Evolutionary conservation across 2,113 vertebrate genomes (phyloP), one percentile per base, ranked within the genome.

Genomic region (Telmatochromis bifrenatus): DNA sequence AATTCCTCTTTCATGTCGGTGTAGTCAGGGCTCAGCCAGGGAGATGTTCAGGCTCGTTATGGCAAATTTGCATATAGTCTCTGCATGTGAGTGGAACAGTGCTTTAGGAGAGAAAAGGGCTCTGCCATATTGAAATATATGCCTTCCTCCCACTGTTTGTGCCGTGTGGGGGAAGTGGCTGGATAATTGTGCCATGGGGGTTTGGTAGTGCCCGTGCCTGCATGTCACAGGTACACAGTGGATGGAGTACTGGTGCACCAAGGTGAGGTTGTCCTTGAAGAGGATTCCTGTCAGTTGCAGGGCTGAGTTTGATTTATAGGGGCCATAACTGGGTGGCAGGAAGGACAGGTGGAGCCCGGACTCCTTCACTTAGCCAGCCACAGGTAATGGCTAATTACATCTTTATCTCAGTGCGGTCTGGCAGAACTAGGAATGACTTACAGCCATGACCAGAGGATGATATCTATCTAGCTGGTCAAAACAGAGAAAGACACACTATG

Each of bases 241-340:
- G 80, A 77, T 81, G 54, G 88, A 88, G 91, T 10, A 80, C 75
- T 33, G 79, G 79, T 70, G 60, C 88, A 82, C 93, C 90, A 77
- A 85, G 89, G 84, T 87, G 70, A 92, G 86, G 84, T 91, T 88
- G 95, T 96, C 96, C 96, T 96, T 96, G 94, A 95, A 95, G 94
- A 94, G 95, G 92, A 95, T 94, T 93, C 92, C 95, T 94, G 95
- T 94, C 95, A 95, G 90, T 9, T 92, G 85, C 91, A 70, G 93
- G 94, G 94, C 93, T 95, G 95, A 94, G 94, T 81, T 95, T 96
- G 95, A 96, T 96, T 97, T 96, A 96, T 96, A 91, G 92, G 93
- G 91, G 90, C 89, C 88, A 93, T 94, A 93, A 88, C 80, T 79
- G 87, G 91, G 89, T 92, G 94, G 90, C 92, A 90, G 95, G 94